Conservation (phyloP, 92 coral and sea anemone species). For the Epizoanthus scotinus region DNA sequence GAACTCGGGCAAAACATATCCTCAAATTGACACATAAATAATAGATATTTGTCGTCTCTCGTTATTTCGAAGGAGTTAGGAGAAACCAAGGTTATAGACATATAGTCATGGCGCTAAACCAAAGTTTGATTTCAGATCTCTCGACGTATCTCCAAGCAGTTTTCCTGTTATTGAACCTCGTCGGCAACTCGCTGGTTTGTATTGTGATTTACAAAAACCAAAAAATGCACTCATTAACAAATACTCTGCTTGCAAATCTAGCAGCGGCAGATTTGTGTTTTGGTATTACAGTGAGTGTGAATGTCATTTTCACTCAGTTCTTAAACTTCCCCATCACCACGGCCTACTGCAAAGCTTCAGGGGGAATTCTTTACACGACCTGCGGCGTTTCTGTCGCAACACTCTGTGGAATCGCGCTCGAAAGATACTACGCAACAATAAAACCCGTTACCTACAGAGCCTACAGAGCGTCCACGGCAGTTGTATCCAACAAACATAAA, state of each 20-base stretch:
- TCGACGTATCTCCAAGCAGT: slow-evolving; percentile 26
- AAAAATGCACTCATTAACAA: slow-evolving; percentile 19
- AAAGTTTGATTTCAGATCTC: neutral
- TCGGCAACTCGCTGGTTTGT: slow-evolving; percentile 53
- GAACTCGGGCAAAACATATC: no score
- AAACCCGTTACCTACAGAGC: slow-evolving; percentile 39
- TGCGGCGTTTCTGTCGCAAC: slow-evolving; percentile 61
- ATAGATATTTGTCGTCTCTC: neutral
- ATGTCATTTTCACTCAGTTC: slow-evolving; percentile 17
- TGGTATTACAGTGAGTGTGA: slow-evolving; percentile 42
- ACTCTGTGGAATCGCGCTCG: slow-evolving; percentile 40
- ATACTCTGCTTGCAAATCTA: slow-evolving; percentile 41
- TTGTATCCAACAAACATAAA: slow-evolving; percentile 1
- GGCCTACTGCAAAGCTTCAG: slow-evolving; percentile 50
- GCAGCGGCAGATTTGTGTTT: slow-evolving; percentile 52
- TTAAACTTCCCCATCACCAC: slow-evolving; percentile 17
- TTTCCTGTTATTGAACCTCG: slow-evolving; percentile 30
- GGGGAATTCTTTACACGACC: slow-evolving; percentile 42
- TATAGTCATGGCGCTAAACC: neutral
- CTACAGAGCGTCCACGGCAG: slow-evolving; percentile 5
- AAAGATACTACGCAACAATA: slow-evolving; percentile 48
- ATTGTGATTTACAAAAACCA: slow-evolving; percentile 34
- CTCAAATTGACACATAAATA: neutral
- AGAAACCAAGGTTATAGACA: neutral
- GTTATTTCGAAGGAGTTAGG: neutral